phyloP scores from a whole-genome alignment of 2,113 vertebrate species.

The Plectropomus leopardus region DNA sequence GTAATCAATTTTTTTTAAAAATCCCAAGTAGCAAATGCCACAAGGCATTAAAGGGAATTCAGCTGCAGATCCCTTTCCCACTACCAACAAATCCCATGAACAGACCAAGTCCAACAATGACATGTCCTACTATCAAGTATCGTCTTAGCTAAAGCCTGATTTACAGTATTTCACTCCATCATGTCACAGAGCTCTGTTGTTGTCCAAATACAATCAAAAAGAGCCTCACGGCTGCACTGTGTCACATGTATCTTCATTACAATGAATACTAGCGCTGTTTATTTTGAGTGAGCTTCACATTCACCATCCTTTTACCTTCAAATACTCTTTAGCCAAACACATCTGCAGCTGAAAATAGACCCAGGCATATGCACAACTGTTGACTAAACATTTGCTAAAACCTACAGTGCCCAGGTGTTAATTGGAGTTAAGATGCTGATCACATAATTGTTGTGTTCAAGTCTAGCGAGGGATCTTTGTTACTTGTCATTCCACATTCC shows the following conservation, averaged over 20 bases:
- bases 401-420: not conserved
- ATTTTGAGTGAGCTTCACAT: not conserved
- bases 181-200: not conserved
- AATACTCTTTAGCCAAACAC: not conserved
- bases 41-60: not conserved
- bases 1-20: not conserved
- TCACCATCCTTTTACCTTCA: not conserved
- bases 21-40: not conserved
- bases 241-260: not conserved
- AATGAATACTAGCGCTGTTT: not conserved
- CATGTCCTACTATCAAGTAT: not conserved
- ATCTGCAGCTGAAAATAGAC: not conserved
- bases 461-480: not conserved
- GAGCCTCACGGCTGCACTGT: not conserved
- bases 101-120: not conserved
- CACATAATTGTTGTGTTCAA: not conserved
- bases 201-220: not conserved
- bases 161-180: not conserved
- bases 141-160: not conserved
- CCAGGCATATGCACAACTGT: not conserved
- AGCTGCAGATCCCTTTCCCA: not conserved
- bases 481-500: not conserved
- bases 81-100: not conserved
- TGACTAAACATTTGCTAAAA: not conserved
- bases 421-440: not conserved